Evolutionary conservation across 1,140 invertebrate genomes (phyloP).

Genomic region (Drosophila navojoa): DNA sequence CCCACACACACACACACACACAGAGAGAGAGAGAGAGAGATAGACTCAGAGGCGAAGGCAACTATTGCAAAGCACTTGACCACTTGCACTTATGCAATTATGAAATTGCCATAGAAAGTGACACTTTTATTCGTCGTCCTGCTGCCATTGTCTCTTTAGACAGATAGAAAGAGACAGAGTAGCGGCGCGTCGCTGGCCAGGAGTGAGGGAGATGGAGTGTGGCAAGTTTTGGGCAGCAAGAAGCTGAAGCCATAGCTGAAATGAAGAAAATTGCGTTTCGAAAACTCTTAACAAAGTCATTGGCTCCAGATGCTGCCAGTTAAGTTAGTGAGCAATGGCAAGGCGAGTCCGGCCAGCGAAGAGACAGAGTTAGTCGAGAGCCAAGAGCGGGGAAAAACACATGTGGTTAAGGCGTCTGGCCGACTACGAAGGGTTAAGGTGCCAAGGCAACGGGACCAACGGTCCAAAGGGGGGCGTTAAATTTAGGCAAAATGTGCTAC

Average conservation of each 20-base stretch:
- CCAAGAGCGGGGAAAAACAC: slow-evolving; percentile 50
- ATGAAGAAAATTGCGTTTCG: slow-evolving; percentile 79
- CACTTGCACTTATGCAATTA: slow-evolving; percentile 83
- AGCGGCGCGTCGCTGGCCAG: background rate
- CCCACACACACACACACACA: background rate
- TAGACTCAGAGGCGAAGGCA: slow-evolving; percentile 1
- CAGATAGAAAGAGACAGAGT: background rate
- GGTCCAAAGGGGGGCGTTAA: slow-evolving; percentile 32
- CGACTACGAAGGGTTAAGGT: slow-evolving; percentile 70
- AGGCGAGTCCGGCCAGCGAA: slow-evolving; percentile 28
- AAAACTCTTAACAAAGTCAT: slow-evolving; percentile 83
- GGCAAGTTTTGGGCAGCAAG: slow-evolving; percentile 23
- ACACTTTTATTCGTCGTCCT: slow-evolving; percentile 78
- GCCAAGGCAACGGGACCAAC: slow-evolving; percentile 5
- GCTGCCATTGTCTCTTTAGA: slow-evolving; percentile 63
- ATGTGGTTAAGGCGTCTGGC: slow-evolving; percentile 61
- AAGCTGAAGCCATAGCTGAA: slow-evolving; percentile 30
- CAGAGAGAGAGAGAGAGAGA: no score
- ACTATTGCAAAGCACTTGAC: slow-evolving; percentile 75
- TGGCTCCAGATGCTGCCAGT: slow-evolving; percentile 78
- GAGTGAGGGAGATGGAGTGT: slow-evolving; percentile 2
- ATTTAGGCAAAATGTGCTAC: slow-evolving; percentile 67
- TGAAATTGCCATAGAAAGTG: slow-evolving; percentile 82
- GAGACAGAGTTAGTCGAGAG: slow-evolving; percentile 41
- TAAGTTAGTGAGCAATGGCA: slow-evolving; percentile 54